Percentiles rank a stretch among this genome's conserved stretches.
These are phyloP conservation scores for Amblyjoppa proteus DNA, from an alignment of 2,888 invertebrate species.

Conservation along the genomic window DNA sequence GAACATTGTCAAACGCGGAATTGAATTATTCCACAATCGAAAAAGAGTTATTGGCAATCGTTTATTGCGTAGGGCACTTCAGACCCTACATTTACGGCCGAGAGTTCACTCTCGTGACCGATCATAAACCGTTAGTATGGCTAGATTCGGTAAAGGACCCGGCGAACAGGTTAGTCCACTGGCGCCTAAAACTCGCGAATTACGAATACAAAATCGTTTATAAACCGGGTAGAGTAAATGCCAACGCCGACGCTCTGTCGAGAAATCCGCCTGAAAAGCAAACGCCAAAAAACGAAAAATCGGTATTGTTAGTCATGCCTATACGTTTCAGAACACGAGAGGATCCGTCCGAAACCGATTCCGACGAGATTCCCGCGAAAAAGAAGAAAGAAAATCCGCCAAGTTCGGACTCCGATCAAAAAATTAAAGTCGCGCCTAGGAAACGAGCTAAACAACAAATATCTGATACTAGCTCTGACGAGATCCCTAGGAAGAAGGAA, in stretches of 20 bases:
- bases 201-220: too few relatives aligned
- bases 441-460: neutral
- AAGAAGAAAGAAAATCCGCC: neutral
- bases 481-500: too few relatives aligned
- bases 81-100: constrained; percentile 58
- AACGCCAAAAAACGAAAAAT: too few relatives aligned
- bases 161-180: constrained; percentile 41
- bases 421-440: neutral
- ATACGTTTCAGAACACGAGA: too few relatives aligned
- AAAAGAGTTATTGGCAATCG: constrained; percentile 58
- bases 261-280: too few relatives aligned
- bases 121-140: constrained; percentile 65
- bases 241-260: too few relatives aligned
- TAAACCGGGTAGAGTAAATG: too few relatives aligned
- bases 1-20: constrained; percentile 51
- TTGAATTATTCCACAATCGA: constrained; percentile 53
- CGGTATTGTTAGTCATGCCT: too few relatives aligned
- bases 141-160: constrained; percentile 54
- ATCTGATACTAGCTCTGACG: too few relatives aligned
- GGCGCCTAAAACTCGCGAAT: constrained; percentile 48
- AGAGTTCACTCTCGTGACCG: constrained; percentile 55
- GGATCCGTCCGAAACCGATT: neutral
- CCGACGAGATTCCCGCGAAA: neutral
- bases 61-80: constrained; percentile 49
- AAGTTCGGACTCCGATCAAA: neutral